phyloP scores from a whole-genome alignment of 1,140 invertebrate genomes.

The Carposina sasakii region DNA sequence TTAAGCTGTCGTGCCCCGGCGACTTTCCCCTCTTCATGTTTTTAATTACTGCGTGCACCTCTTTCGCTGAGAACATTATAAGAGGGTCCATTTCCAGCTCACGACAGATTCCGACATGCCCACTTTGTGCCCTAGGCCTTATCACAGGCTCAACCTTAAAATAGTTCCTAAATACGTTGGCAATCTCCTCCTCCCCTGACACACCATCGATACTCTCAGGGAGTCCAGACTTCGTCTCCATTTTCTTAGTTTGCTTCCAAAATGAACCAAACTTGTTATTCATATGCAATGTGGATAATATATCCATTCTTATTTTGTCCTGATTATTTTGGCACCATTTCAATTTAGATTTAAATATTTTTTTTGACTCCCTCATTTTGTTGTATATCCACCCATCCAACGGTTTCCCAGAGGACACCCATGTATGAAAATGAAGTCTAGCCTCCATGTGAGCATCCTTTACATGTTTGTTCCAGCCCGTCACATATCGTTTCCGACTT shows the following conservation, averaged over 20 bases:
- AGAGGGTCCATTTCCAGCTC: neutral
- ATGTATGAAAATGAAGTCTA: neutral
- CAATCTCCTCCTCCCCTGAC: neutral
- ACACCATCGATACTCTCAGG: conserved; percentile 1
- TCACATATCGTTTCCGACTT: neutral
- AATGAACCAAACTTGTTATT: neutral
- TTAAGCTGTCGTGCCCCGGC: conserved; percentile 3
- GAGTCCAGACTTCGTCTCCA: neutral
- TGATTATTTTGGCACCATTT: neutral
- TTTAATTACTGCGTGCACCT: neutral
- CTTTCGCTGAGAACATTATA: neutral
- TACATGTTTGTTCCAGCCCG: conserved; percentile 5
- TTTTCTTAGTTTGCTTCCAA: neutral
- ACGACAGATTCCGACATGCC: neutral
- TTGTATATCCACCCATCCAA: neutral
- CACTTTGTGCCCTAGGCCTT: neutral
- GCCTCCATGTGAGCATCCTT: neutral
- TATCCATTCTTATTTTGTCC: neutral
- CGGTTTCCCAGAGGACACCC: neutral
- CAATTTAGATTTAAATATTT: neutral
- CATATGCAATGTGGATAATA: neutral
- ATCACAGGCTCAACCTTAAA: neutral
- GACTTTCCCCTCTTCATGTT: conserved; percentile 1
- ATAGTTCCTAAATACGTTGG: neutral
- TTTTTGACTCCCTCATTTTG: neutral